Evolutionary conservation across 2,113 vertebrate species (phyloP).

Genomic region (Perca fluviatilis): DNA sequence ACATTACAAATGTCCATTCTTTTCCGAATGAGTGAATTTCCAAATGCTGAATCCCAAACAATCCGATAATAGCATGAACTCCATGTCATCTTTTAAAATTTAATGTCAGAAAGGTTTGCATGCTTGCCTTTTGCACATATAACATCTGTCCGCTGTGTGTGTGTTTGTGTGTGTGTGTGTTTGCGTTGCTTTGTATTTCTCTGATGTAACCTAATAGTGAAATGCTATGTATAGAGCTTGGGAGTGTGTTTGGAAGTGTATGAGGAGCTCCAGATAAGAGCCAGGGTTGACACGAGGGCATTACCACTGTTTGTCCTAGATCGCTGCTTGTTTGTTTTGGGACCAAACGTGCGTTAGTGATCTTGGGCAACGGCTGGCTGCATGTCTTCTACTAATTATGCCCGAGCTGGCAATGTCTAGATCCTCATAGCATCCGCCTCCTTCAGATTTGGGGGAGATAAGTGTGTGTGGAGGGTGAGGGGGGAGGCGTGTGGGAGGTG

Average conservation of each 20-base stretch:
- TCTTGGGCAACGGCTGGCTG: slow-evolving; percentile 48
- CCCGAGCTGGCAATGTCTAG: slow-evolving; percentile 41
- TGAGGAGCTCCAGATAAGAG: slow-evolving; percentile 33
- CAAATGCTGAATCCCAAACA: slow-evolving; percentile 17
- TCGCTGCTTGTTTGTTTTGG: slow-evolving; percentile 59
- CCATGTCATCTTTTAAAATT: not conserved
- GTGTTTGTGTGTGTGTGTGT: not conserved
- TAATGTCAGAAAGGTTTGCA: not conserved
- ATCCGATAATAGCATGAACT: not conserved
- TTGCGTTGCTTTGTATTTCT: not conserved
- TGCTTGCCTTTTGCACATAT: slow-evolving; percentile 13
- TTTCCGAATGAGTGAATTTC: not conserved
- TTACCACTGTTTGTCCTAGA: slow-evolving; percentile 42
- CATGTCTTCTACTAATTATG: slow-evolving; percentile 68
- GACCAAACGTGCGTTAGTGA: slow-evolving; percentile 44
- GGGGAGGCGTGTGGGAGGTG: slow-evolving; percentile 14
- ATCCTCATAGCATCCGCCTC: slow-evolving; percentile 60
- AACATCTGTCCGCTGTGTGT: not conserved
- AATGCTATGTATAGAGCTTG: not conserved
- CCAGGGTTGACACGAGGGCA: slow-evolving; percentile 6
- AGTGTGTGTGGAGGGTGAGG: slow-evolving; percentile 14
- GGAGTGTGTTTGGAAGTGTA: slow-evolving; percentile 14
- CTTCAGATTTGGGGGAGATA: slow-evolving; percentile 67
- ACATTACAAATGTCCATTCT: slow-evolving; percentile 27
- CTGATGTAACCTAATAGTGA: slow-evolving; percentile 17